A percentile compares a stretch with the other conserved stretches of the same genome.
Evolutionary conservation across 2,113 vertebrate genomes (phyloP).

Genomic region (Ptilonorhynchus violaceus): DNA sequence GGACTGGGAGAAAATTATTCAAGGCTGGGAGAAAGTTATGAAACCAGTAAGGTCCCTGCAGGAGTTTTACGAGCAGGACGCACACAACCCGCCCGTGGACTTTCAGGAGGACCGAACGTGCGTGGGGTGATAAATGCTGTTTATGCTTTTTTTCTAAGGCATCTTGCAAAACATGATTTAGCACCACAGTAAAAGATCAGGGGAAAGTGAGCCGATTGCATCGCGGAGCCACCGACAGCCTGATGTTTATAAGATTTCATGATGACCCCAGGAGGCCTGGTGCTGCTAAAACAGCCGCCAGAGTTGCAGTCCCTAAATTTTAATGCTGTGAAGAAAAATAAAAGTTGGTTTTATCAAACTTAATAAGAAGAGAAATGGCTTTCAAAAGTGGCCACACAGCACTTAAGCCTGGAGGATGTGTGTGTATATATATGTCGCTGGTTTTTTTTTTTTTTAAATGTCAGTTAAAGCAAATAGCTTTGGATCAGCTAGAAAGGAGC

Average conservation of each 20-base stretch:
- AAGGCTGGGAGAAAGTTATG: background rate
- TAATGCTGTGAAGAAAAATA: background rate
- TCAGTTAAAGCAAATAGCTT: background rate
- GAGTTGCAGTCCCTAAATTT: background rate
- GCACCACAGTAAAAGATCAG: background rate
- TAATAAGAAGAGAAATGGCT: background rate
- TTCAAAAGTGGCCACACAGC: background rate
- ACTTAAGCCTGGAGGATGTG: background rate
- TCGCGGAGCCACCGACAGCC: background rate
- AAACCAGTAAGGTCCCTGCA: conserved; percentile 6
- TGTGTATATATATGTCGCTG: background rate
- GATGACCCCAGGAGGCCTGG: background rate
- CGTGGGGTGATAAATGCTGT: conserved; percentile 21
- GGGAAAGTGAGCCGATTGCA: background rate
- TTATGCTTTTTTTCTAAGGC: conserved; percentile 30
- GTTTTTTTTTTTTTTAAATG: background rate
- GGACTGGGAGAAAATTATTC: background rate
- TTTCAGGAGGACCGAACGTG: background rate
- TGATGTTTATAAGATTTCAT: background rate
- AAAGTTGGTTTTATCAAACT: background rate
- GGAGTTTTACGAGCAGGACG: background rate
- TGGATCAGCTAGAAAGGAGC: background rate
- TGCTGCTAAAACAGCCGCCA: fast-evolving
- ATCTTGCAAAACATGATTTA: conserved; percentile 55
- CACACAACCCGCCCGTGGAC: background rate